Percentiles rank a stretch among this genome's conserved stretches.
These are phyloP conservation scores for Aphelinus atriplicis DNA, from an alignment of 1,140 invertebrate genomes.

Conservation along the genomic window DNA sequence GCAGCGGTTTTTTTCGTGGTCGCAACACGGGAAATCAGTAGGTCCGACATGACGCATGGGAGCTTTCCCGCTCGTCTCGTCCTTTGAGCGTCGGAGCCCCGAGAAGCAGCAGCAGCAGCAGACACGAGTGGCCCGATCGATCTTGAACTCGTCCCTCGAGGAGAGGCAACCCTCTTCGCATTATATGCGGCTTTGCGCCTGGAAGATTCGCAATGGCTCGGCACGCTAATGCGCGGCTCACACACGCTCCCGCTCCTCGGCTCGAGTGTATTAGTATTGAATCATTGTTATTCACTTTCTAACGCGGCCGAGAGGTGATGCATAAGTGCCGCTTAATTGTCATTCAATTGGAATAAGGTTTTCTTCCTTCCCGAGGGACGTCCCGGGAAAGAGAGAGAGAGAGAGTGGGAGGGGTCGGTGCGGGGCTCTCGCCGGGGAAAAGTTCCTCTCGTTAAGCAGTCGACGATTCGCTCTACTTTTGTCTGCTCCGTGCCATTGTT, in stretches of 20 bases:
- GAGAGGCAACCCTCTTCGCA: constrained; percentile 5
- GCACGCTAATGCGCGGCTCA: constrained; percentile 10
- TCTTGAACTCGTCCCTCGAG: constrained; percentile 4
- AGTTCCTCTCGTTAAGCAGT: too few relatives aligned
- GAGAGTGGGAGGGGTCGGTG: too few relatives aligned
- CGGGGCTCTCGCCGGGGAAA: too few relatives aligned
- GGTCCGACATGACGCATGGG: background rate
- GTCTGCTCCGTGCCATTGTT: too few relatives aligned
- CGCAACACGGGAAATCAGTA: constrained; percentile 2
- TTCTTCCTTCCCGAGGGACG: background rate
- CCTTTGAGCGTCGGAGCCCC: background rate
- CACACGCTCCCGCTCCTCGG: too few relatives aligned
- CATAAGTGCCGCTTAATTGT: constrained; percentile 20
- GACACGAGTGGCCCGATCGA: constrained; percentile 10
- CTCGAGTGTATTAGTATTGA: background rate
- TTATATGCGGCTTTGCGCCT: constrained; percentile 24
- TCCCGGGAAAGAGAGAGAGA: too few relatives aligned
- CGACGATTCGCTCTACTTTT: too few relatives aligned
- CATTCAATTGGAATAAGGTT: constrained; percentile 4
- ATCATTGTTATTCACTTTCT: constrained; percentile 21
- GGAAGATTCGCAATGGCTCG: constrained; percentile 2
- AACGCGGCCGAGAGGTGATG: background rate
- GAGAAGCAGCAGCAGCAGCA: background rate
- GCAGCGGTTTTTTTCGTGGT: too few relatives aligned
- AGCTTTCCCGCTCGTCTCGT: constrained; percentile 2